Base-by-base conservation (phyloP, 2,113 vertebrate genomes). In the Dasyornis broadbenti region DNA sequence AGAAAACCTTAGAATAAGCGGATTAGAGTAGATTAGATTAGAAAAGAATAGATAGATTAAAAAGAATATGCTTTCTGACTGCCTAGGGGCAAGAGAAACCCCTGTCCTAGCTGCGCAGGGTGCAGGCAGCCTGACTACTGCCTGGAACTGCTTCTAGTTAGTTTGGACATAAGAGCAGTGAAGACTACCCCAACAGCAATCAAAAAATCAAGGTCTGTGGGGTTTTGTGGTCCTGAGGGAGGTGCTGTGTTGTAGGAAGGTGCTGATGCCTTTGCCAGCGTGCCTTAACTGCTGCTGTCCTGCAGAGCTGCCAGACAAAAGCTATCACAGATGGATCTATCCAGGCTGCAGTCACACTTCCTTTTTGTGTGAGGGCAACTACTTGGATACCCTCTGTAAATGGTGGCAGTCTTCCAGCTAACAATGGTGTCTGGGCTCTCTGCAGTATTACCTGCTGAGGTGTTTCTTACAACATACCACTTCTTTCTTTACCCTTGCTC, bases 381-480 rank as follows among this genome's bases (percentile, higher is more conserved):
- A 17, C 44, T 60, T 68, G 61, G 35, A 60, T 30, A 63, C 6
- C 24, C 60, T 75, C 81, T 81, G 27, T 83, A 81, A 94, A 59
- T 22, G 15, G 47, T 82, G 90, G 87, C 84, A 79, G 14, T 27
- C 49, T 68, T 94, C 83, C 89, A 94, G 77, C 61, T 31, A 75
- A 40, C 53, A 45, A 60, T 15, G 40, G 73, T 15, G 12, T 47
- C 83, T 78, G 73, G 44, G 35, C 22, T 86, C 70, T 59, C 77
- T 37, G 40, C 65, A 72, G 65, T 37, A 47, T 54, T 96, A 94
- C 91, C 87, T 97, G 81, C 86, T 87, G 78, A 80, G 75, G 82
- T 82, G 75, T 87, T 92, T 91, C 65, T 69, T 91, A 27, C 73
- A 76, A 84, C 69, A 49, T 82, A 23, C 81, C 61, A 76, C 61